Evolutionary conservation across 2,888 invertebrate genomes (phyloP).

Genomic region (Microplitis deprimator): DNA sequence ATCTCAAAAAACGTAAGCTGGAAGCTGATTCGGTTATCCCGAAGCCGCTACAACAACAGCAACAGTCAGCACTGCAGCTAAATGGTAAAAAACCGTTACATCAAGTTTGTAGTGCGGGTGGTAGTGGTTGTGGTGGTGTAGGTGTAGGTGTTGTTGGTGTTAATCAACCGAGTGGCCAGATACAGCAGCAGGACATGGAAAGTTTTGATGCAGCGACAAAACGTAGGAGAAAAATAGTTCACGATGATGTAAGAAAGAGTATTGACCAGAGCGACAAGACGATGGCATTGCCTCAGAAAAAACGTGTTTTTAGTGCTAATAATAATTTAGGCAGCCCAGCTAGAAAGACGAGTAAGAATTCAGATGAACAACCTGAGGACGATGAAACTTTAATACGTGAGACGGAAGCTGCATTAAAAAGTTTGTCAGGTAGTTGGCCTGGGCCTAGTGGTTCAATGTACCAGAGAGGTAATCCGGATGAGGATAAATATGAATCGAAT

Average conservation of each 20-base stretch:
- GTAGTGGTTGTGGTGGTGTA: constrained; percentile 35
- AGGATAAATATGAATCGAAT: constrained; percentile 80
- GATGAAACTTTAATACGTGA: constrained; percentile 89
- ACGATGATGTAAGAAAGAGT: constrained; percentile 64
- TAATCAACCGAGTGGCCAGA: constrained; percentile 11
- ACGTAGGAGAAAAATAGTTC: constrained; percentile 72
- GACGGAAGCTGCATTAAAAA: constrained; percentile 89
- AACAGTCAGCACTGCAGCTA: constrained; percentile 46
- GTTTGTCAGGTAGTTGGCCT: constrained; percentile 89
- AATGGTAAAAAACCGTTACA: constrained; percentile 53
- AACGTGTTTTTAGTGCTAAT: constrained; percentile 72
- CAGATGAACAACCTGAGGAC: constrained; percentile 75
- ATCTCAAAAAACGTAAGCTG: constrained; percentile 81
- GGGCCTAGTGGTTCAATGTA: constrained; percentile 78
- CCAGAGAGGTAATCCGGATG: constrained; percentile 76
- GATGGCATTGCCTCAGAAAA: constrained; percentile 76
- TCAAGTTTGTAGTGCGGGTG: constrained; percentile 58
- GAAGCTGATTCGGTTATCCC: constrained; percentile 73
- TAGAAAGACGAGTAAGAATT: constrained; percentile 68
- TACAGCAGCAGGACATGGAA: constrained; percentile 69
- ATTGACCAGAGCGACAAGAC: constrained; percentile 64
- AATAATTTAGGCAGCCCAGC: constrained; percentile 71
- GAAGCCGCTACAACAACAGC: constrained; percentile 61
- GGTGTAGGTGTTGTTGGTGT: constrained; percentile 24
- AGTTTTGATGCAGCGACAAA: constrained; percentile 72